Evolutionary conservation across 2,888 invertebrate species (phyloP).

Genomic region (Ophraella communa): DNA sequence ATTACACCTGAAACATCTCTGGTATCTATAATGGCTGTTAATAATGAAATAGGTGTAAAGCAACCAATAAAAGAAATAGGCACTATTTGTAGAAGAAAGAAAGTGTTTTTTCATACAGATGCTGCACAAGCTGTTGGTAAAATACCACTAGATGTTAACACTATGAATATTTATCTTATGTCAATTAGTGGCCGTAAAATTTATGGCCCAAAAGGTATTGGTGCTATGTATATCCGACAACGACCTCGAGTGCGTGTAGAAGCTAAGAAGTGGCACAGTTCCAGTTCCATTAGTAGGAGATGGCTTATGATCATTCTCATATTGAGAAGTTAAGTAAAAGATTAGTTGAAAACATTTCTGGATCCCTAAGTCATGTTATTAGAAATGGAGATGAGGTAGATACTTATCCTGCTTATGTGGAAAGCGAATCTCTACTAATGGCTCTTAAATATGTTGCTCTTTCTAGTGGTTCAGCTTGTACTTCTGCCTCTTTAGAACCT

Average conservation of each 20-base stretch:
- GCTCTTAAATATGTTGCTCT: constrained; percentile 96
- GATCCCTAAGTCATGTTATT: constrained; percentile 82
- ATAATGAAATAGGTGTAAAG: constrained; percentile 67
- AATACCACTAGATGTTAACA: constrained; percentile 90
- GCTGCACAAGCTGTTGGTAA: constrained; percentile 99
- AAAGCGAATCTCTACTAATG: constrained; percentile 94
- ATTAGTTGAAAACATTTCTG: constrained; percentile 78
- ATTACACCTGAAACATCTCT: constrained; percentile 90
- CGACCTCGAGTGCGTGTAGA: constrained; percentile 95
- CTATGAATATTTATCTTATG: constrained; percentile 96
- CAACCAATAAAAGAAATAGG: constrained; percentile 95
- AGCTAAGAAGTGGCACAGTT: constrained; percentile 93
- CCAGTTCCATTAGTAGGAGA: constrained; percentile 92
- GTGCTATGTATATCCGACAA: constrained; percentile 91
- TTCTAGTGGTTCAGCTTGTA: constrained; percentile 98
- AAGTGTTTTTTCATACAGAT: constrained; percentile 98
- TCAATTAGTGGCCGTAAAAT: constrained; percentile 98
- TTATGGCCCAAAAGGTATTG: constrained; percentile 95
- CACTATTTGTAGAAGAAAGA: constrained; percentile 82
- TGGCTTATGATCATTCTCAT: constrained; percentile 89
- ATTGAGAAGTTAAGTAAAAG: constrained; percentile 80
- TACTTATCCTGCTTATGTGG: constrained; percentile 82
- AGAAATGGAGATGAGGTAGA: constrained; percentile 90
- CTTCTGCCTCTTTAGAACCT: constrained; percentile 97
- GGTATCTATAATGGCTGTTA: constrained; percentile 94